Conservation (phyloP, 37 sponge, comb jelly and placozoan genomes). For the Diacarnus erythraeanus region DNA sequence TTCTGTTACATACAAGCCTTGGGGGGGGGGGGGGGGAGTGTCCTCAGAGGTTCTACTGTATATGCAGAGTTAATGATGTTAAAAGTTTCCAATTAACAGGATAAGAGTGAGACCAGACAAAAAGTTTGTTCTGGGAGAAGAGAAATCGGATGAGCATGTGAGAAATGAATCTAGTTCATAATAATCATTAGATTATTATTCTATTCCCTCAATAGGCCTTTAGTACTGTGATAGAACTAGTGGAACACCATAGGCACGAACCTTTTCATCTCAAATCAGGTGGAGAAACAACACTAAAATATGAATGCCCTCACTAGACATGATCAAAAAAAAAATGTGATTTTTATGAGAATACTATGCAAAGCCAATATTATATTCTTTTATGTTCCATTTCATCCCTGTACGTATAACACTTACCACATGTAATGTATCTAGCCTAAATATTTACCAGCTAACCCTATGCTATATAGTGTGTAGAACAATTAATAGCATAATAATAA, state of each 20-base stretch:
- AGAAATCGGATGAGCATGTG: slow-evolving; percentile 68
- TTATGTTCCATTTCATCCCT: too few relatives aligned
- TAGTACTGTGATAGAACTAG: slow-evolving; percentile 46
- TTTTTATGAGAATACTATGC: too few relatives aligned
- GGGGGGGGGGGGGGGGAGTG: too few relatives aligned
- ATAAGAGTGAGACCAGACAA: slow-evolving; percentile 52
- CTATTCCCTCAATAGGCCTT: slow-evolving; percentile 43
- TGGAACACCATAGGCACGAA: slow-evolving; percentile 46
- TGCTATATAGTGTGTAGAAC: too few relatives aligned
- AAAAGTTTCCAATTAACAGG: slow-evolving; percentile 5
- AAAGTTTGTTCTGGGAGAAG: slow-evolving; percentile 73
- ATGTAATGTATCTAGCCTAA: too few relatives aligned
- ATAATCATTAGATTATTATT: neutral
- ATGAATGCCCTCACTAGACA: slow-evolving; percentile 49
- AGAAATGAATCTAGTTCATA: slow-evolving; percentile 3
- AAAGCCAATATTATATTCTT: too few relatives aligned
- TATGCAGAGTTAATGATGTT: neutral
- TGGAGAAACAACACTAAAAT: slow-evolving; percentile 52
- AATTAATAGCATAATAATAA: too few relatives aligned
- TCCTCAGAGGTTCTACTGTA: too few relatives aligned
- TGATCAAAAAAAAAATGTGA: neutral
- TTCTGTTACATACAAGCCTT: too few relatives aligned
- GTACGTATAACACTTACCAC: too few relatives aligned
- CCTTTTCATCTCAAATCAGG: slow-evolving; percentile 74
- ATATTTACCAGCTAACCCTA: too few relatives aligned